Evolutionary conservation across 2,797 vertebrate species (phyloP).

Genomic region (Pangasius krempfi): DNA sequence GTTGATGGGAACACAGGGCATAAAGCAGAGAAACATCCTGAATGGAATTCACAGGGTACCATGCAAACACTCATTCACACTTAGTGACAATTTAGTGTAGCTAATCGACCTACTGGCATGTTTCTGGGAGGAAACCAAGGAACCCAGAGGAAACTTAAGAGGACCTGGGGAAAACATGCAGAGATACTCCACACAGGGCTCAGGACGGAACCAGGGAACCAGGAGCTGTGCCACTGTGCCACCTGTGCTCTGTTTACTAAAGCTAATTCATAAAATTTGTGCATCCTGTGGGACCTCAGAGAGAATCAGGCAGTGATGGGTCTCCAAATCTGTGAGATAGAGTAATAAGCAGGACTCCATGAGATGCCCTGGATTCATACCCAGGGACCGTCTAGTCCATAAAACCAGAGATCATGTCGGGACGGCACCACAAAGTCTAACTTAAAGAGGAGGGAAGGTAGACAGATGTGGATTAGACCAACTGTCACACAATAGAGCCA

Average conservation of each 20-base stretch:
- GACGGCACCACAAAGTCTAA: no score
- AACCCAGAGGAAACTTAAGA: neutral
- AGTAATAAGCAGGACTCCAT: neutral
- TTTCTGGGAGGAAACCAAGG: neutral
- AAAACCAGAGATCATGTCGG: no score
- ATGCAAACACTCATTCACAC: neutral
- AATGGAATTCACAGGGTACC: neutral
- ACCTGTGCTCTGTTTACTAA: conserved; percentile 15
- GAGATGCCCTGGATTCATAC: no score
- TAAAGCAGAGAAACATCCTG: neutral
- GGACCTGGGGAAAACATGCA: neutral
- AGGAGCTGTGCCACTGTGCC: neutral
- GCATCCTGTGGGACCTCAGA: neutral
- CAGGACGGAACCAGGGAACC: neutral
- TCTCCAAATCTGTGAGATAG: neutral
- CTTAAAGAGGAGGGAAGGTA: neutral
- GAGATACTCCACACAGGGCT: neutral
- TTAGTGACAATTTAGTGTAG: neutral
- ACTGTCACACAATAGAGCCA: no score
- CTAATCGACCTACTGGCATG: neutral
- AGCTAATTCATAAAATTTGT: conserved; percentile 22
- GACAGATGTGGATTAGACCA: no score
- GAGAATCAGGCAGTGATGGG: no score
- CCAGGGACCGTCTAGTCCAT: no score
- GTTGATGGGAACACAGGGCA: neutral